A percentile compares a stretch with the other conserved stretches of the same genome.
These are phyloP conservation scores for Ciconia maguari DNA, from an alignment of 2,113 vertebrate species.

Conservation along the genomic window DNA sequence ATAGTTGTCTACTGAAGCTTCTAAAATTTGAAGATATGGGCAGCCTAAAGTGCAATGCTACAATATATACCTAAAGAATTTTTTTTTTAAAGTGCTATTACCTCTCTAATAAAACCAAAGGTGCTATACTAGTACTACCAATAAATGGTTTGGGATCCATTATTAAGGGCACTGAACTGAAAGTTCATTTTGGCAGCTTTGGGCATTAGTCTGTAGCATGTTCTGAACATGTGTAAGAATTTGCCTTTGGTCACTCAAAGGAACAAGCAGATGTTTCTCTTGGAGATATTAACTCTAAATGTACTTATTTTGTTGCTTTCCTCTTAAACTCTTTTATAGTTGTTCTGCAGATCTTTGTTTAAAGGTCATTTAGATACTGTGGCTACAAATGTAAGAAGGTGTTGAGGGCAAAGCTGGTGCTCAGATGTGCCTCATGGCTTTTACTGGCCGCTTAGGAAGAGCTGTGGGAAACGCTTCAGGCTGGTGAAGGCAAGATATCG, in stretches of 20 bases:
- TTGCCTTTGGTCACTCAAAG: conserved; percentile 16
- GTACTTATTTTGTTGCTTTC: neutral
- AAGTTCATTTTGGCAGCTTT: neutral
- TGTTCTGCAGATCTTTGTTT: neutral
- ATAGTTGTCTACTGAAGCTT: neutral
- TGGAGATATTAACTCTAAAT: neutral
- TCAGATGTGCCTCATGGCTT: neutral
- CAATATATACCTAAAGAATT: neutral
- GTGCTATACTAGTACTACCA: neutral
- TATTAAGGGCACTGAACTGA: neutral
- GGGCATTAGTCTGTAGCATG: neutral
- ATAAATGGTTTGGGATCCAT: neutral
- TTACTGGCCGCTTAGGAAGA: neutral
- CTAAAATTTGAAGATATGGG: neutral
- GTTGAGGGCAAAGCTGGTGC: neutral
- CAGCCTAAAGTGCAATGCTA: neutral
- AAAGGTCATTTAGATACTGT: neutral
- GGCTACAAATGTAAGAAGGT: neutral
- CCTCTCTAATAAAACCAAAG: neutral
- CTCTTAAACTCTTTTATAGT: neutral
- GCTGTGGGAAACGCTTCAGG: neutral
- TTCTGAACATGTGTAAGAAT: neutral
- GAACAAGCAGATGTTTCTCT: conserved; percentile 14
- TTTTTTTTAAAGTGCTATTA: neutral
- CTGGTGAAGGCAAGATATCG: neutral